Conservation (phyloP, 1,140 invertebrate genomes). For the Neodiprion virginianus region DNA sequence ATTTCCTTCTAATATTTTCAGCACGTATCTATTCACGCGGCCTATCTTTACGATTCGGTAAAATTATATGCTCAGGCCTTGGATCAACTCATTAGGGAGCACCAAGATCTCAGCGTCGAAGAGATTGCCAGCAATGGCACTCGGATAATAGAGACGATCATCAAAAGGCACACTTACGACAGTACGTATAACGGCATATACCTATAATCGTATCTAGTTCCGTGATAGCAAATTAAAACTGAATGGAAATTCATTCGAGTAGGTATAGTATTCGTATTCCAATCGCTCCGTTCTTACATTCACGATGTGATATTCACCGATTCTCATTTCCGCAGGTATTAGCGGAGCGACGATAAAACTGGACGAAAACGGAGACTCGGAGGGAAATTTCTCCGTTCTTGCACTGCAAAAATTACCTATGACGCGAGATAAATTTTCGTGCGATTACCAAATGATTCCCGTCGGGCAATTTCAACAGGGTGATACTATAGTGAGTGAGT, state of each 20-base stretch:
- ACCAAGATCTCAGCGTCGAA: conserved; percentile 68
- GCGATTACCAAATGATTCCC: conserved; percentile 78
- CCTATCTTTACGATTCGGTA: conserved; percentile 96
- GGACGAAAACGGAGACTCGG: conserved; percentile 92
- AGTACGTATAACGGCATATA: conserved; percentile 67
- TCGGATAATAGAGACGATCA: conserved; percentile 80
- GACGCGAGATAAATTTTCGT: conserved; percentile 68
- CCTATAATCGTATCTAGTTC: conserved; percentile 11
- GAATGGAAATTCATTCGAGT: too few species aligned
- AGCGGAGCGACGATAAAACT: conserved; percentile 90
- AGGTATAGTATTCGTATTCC: too few species aligned
- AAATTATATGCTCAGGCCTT: conserved; percentile 89
- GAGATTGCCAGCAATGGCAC: conserved; percentile 80
- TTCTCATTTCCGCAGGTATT: conserved; percentile 72
- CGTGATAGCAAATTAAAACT: background rate
- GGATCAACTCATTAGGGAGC: conserved; percentile 72
- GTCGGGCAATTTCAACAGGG: conserved; percentile 82
- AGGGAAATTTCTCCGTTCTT: conserved; percentile 95
- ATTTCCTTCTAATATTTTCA: conserved; percentile 54
- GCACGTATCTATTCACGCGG: conserved; percentile 92
- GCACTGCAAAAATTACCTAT: conserved; percentile 70
- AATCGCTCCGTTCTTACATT: background rate
- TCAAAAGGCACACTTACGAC: conserved; percentile 76
- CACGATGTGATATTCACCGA: too few species aligned
- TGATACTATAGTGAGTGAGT: conserved; percentile 77